These are phyloP conservation scores for Salvelinus namaycush DNA, from an alignment of 2,113 vertebrate genomes.

Conservation along the genomic window DNA sequence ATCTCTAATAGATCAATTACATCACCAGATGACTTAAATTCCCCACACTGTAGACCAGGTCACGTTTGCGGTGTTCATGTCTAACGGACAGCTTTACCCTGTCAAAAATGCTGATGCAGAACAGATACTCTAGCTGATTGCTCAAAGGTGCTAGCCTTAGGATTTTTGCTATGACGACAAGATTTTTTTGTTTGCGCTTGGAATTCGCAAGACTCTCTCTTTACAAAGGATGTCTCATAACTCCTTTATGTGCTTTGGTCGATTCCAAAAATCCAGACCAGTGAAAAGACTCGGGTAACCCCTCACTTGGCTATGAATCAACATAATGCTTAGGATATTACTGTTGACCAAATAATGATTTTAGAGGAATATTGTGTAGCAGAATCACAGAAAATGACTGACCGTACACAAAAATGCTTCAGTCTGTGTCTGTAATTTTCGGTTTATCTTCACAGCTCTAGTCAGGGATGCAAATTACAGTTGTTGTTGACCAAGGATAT, in stretches of 20 bases:
- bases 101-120: conserved; percentile 44
- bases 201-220: conserved; percentile 42
- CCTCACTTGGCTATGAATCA: conserved; percentile 19
- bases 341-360: too few species aligned
- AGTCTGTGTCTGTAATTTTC: too few species aligned
- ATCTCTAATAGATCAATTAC: conserved; percentile 36
- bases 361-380: too few species aligned
- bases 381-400: too few species aligned
- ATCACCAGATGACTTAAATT: conserved; percentile 9
- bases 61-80: conserved; percentile 7
- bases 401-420: too few species aligned
- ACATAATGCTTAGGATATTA: too few species aligned
- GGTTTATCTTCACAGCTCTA: too few species aligned
- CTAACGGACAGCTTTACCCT: conserved; percentile 16
- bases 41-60: conserved; percentile 13
- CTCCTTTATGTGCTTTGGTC: conserved; percentile 26
- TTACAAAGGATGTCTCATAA: conserved; percentile 40
- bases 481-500: too few species aligned
- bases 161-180: conserved; percentile 29
- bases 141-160: conserved; percentile 38
- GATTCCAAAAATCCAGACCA: conserved; percentile 8
- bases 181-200: background rate
- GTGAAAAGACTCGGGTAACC: conserved; percentile 4
- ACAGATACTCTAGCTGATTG: conserved; percentile 36
- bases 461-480: background rate